Evolutionary conservation across 2,113 vertebrate species (phyloP).

Genomic region (Electrona antarctica): DNA sequence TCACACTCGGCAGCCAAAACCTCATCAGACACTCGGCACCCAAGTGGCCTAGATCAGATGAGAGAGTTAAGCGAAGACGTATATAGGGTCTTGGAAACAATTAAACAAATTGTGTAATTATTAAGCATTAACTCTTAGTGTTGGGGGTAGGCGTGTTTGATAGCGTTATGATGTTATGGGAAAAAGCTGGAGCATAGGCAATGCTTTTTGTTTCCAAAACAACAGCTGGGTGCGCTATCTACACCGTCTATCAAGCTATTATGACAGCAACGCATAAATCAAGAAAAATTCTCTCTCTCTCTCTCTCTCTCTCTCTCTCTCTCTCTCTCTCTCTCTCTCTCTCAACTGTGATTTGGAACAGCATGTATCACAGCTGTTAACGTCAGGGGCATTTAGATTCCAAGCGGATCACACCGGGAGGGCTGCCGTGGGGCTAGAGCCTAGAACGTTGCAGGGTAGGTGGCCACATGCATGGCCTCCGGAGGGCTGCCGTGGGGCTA

Average conservation of each 20-base stretch:
- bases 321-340: neutral
- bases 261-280: neutral
- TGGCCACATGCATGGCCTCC: neutral
- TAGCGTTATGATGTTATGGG: neutral
- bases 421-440: neutral
- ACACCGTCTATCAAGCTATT: neutral
- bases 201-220: neutral
- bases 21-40: no score
- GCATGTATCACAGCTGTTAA: constrained; percentile 4
- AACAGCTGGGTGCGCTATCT: constrained; percentile 7
- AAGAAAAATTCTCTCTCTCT: no score
- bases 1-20: no score
- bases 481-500: neutral
- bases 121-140: no score
- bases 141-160: no score
- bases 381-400: neutral
- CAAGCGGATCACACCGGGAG: neutral
- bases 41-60: no score
- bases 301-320: no score
- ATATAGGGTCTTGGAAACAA: no score
- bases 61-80: no score
- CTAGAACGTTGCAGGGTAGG: neutral
- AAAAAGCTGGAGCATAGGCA: neutral
- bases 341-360: constrained; percentile 18
- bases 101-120: no score